Evolutionary conservation across 2,113 vertebrate genomes (phyloP).

Genomic region (Gulo gulo): DNA sequence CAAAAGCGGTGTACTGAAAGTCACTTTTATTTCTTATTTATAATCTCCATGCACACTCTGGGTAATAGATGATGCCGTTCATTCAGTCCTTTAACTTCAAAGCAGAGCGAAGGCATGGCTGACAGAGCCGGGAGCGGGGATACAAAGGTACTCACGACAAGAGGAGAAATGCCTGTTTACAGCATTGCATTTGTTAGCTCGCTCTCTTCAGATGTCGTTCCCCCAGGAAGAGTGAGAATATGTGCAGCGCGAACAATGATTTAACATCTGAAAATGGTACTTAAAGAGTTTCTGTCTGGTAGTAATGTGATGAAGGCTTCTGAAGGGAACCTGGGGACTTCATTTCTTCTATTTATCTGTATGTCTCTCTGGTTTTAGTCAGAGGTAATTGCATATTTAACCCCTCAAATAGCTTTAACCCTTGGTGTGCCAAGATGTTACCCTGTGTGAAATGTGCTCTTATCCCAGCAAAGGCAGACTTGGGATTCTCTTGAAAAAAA

Average conservation of each 20-base stretch:
- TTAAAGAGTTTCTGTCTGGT: conserved; percentile 88
- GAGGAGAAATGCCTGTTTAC: conserved; percentile 88
- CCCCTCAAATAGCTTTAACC: conserved; percentile 85
- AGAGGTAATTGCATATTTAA: conserved; percentile 86
- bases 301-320: conserved; percentile 85
- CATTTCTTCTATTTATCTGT: conserved; percentile 87
- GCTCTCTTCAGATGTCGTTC: conserved; percentile 87
- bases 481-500: conserved; percentile 59
- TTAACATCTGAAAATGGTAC: conserved; percentile 90
- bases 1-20: conserved; percentile 90
- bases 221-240: conserved; percentile 84
- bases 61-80: conserved; percentile 89
- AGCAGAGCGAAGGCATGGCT: conserved; percentile 83
- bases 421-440: conserved; percentile 70
- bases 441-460: conserved; percentile 58
- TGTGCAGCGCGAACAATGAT: conserved; percentile 84
- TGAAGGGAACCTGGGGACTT: conserved; percentile 87
- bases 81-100: conserved; percentile 87
- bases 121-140: conserved; percentile 85
- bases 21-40: conserved; percentile 95
- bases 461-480: conserved; percentile 69
- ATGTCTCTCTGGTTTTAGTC: conserved; percentile 87
- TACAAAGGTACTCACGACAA: conserved; percentile 85
- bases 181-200: conserved; percentile 88
- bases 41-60: conserved; percentile 86